A percentile compares a stretch with the other conserved stretches of the same genome.
These are phyloP conservation scores for Melolontha melolontha DNA, from an alignment of 2,888 invertebrate species.

Conservation along the genomic window DNA sequence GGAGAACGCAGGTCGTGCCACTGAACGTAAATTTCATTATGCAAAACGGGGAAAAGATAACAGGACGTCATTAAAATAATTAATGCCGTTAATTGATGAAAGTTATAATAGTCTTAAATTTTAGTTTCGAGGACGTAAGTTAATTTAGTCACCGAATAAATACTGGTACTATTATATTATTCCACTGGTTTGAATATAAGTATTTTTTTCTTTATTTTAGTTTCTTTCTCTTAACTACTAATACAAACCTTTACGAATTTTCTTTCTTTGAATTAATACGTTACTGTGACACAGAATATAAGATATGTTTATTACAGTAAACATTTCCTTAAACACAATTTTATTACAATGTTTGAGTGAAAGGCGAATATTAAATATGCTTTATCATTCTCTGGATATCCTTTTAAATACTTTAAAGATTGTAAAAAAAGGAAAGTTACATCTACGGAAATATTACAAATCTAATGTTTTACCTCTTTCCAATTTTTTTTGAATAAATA, in stretches of 20 bases:
- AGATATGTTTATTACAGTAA: background rate
- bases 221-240: background rate
- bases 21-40: slow-evolving; percentile 38
- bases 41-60: slow-evolving; percentile 39
- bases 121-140: slow-evolving; percentile 37
- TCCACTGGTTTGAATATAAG: too few species aligned
- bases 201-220: background rate
- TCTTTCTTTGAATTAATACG: background rate
- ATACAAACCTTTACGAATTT: background rate
- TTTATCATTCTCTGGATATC: too few species aligned
- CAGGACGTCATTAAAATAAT: slow-evolving; percentile 39
- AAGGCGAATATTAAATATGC: too few species aligned
- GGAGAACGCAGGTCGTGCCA: slow-evolving; percentile 20
- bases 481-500: too few species aligned
- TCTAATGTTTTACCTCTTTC: too few species aligned
- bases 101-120: slow-evolving; percentile 37
- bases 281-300: background rate
- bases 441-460: too few species aligned
- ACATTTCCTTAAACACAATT: too few species aligned
- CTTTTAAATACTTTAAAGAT: too few species aligned
- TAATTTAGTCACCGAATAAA: slow-evolving; percentile 4
- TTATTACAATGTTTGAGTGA: too few species aligned
- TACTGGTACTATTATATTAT: background rate
- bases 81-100: slow-evolving; percentile 42
- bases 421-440: too few species aligned